Conservation (phyloP, 1,140 invertebrate species). For the Lepidurus couesii region DNA sequence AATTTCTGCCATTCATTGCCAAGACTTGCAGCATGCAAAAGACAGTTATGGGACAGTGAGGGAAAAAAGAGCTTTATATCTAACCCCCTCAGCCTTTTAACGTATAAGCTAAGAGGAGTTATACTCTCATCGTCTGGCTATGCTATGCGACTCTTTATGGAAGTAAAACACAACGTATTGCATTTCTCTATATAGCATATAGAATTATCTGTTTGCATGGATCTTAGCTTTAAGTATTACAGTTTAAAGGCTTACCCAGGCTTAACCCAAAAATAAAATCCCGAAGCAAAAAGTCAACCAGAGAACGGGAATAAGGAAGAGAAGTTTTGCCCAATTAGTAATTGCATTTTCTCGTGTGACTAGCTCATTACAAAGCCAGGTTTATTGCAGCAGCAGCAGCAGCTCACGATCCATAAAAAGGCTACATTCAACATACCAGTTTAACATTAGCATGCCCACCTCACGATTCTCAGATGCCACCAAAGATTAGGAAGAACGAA, state of each 20-base stretch:
- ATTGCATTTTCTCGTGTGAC: constrained; percentile 15
- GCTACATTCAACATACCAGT: constrained; percentile 14
- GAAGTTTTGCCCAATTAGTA: neutral
- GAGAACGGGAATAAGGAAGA: neutral
- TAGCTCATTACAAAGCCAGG: constrained; percentile 14
- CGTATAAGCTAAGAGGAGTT: neutral
- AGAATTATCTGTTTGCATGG: neutral
- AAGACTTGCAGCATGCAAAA: constrained; percentile 19
- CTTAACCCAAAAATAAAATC: neutral
- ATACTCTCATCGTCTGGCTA: neutral
- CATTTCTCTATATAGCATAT: neutral
- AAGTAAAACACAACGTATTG: neutral
- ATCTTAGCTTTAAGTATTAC: neutral
- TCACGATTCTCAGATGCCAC: constrained; percentile 9
- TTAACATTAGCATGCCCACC: constrained; percentile 9
- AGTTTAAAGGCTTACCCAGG: neutral
- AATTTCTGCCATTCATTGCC: constrained; percentile 22
- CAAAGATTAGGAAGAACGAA: constrained; percentile 7
- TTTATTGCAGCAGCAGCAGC: constrained; percentile 6
- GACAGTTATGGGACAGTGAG: neutral
- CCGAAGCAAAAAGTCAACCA: neutral
- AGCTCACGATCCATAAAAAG: constrained; percentile 6
- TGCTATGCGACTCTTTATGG: neutral
- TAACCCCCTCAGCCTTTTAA: neutral
- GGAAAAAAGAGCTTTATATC: neutral